phyloP scores from a whole-genome alignment of 2,113 vertebrate genomes.

The Festucalex cinctus region DNA sequence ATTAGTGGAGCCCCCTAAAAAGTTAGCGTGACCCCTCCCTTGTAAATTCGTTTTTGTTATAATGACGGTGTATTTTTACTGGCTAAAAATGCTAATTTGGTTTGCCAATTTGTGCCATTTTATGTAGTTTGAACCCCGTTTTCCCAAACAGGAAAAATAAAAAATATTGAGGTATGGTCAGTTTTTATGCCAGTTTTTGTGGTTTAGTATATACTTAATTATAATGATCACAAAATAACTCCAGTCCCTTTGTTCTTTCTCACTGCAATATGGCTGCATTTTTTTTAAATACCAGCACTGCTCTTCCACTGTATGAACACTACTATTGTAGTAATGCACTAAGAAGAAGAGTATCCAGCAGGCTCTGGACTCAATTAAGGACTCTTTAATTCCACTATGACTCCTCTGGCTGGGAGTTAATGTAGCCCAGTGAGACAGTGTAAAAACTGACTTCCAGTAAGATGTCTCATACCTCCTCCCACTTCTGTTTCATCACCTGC shows the following conservation, averaged over 20 bases:
- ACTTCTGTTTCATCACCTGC: slow-evolving; percentile 33
- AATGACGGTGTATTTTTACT: neutral
- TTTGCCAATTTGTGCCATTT: neutral
- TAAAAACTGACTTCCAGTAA: slow-evolving; percentile 46
- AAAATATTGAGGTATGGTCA: neutral
- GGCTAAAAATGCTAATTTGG: neutral
- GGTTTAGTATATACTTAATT: neutral
- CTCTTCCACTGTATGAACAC: neutral
- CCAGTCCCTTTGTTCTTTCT: neutral
- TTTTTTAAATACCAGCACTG: neutral
- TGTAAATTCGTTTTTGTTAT: slow-evolving; percentile 9
- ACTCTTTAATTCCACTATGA: slow-evolving; percentile 35
- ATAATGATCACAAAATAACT: neutral
- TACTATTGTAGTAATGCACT: neutral
- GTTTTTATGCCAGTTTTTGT: neutral
- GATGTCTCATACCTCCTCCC: slow-evolving; percentile 21
- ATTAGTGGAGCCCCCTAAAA: slow-evolving; percentile 28
- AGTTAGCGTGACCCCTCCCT: slow-evolving; percentile 60
- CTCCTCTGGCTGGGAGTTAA: slow-evolving; percentile 38
- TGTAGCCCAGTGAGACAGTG: slow-evolving; percentile 19
- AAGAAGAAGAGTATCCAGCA: slow-evolving; percentile 10
- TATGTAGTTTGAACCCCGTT: neutral
- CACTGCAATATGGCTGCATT: neutral
- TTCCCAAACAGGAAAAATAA: slow-evolving; percentile 6
- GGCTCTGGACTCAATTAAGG: slow-evolving; percentile 14